A percentile compares a stretch with the other conserved stretches of the same genome.
Evolutionary conservation across 1,140 invertebrate genomes (phyloP).

Genomic region (Prorops nasuta): DNA sequence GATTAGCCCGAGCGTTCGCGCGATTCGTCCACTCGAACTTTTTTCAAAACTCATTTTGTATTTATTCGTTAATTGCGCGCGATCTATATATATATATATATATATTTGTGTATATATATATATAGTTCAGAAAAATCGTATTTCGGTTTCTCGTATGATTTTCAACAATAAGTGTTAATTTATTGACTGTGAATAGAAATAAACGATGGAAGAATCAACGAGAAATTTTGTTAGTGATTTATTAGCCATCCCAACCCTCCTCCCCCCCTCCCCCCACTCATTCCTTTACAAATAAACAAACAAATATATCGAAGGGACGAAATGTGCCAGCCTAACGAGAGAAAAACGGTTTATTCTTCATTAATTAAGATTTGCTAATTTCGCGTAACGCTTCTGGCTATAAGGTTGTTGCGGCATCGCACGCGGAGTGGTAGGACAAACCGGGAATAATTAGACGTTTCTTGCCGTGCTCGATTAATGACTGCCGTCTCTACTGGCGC

Average conservation of each 20-base stretch:
- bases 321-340: no score
- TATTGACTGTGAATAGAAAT: conserved; percentile 56
- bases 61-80: conserved; percentile 49
- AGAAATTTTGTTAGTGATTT: not conserved
- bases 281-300: no score
- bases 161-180: conserved; percentile 50
- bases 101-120: conserved; percentile 30
- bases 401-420: no score
- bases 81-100: no score
- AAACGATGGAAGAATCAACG: conserved; percentile 31
- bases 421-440: no score
- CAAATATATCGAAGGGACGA: no score
- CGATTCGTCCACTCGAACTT: conserved; percentile 21
- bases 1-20: conserved; percentile 13
- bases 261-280: no score
- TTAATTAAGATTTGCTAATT: no score
- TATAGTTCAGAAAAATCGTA: conserved; percentile 32
- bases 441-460: conserved; percentile 15
- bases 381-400: no score
- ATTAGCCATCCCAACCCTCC: no score
- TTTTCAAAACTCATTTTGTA: conserved; percentile 51
- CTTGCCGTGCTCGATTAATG: conserved; percentile 17
- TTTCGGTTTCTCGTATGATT: conserved; percentile 41
- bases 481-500: not conserved
- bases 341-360: no score